Conservation (phyloP, 2,797 vertebrate genomes). For the Peromyscus attwateri region DNA sequence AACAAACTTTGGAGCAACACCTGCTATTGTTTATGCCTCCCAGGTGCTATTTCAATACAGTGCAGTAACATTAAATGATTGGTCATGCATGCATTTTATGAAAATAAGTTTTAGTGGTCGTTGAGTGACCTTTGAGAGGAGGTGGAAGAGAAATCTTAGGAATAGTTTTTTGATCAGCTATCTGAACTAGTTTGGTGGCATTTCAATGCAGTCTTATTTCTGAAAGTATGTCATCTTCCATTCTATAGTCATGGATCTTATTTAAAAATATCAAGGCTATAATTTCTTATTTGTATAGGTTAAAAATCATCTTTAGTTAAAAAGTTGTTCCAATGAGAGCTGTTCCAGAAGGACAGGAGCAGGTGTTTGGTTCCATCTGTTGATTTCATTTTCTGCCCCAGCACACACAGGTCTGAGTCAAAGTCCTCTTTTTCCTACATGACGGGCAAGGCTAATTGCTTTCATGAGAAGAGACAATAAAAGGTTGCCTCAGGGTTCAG, state of each 20-base stretch:
- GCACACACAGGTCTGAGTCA: background rate
- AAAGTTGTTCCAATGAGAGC: background rate
- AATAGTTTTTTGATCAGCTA: constrained; percentile 50
- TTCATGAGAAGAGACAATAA: constrained; percentile 21
- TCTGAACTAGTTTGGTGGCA: background rate
- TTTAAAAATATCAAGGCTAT: constrained; percentile 45
- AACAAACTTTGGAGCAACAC: background rate
- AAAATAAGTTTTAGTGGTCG: background rate
- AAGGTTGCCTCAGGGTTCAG: constrained; percentile 13
- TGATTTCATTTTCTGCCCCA: constrained; percentile 66
- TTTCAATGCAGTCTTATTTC: background rate
- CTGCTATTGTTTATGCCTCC: background rate
- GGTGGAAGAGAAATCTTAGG: background rate
- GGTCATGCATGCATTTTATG: background rate
- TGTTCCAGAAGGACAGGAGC: background rate
- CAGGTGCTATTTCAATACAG: background rate
- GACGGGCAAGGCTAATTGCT: constrained; percentile 1
- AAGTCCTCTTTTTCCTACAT: background rate
- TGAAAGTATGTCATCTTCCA: background rate
- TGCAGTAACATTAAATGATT: background rate
- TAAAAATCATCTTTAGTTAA: constrained; percentile 15
- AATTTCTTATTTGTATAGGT: constrained; percentile 38
- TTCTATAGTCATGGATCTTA: background rate
- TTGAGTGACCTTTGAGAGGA: background rate
- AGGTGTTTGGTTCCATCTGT: constrained; percentile 28